A percentile compares a stretch with the other conserved stretches of the same genome.
Evolutionary conservation across 2,888 invertebrate genomes (phyloP).

Genomic region (Spisula solida): DNA sequence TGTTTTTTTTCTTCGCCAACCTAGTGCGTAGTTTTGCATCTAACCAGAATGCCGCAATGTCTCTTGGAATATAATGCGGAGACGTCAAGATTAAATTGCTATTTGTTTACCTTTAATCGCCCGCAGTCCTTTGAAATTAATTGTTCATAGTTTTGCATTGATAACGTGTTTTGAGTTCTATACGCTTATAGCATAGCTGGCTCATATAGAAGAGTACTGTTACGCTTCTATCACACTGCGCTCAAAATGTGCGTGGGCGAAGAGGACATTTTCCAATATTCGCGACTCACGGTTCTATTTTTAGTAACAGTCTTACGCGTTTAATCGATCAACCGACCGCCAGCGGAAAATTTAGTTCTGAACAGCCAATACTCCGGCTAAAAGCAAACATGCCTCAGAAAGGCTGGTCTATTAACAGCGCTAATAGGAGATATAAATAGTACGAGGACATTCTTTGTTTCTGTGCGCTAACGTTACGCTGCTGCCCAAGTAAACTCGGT

Average conservation of each 20-base stretch:
- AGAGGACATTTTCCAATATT: conserved; percentile 46
- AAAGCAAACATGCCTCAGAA: conserved; percentile 25
- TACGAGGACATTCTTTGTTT: conserved; percentile 6
- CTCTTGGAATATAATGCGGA: not conserved
- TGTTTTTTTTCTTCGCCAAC: no score
- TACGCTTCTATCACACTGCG: conserved; percentile 26
- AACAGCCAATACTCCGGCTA: conserved; percentile 38
- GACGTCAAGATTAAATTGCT: not conserved
- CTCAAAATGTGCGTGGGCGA: conserved; percentile 46
- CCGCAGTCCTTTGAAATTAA: conserved; percentile 10
- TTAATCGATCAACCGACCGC: conserved; percentile 29
- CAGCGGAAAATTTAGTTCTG: conserved; percentile 38
- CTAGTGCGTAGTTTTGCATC: no score
- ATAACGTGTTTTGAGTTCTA: conserved; percentile 16
- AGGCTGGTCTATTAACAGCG: conserved; percentile 36
- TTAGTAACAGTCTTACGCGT: conserved; percentile 43
- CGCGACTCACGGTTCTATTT: conserved; percentile 37
- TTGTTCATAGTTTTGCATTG: conserved; percentile 1
- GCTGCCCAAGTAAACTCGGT: not conserved
- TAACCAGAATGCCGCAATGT: no score
- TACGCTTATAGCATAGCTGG: conserved; percentile 9
- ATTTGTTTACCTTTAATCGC: conserved; percentile 12
- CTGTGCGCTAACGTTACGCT: not conserved
- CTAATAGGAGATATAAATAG: conserved; percentile 43
- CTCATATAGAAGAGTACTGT: conserved; percentile 12